phyloP scores from a whole-genome alignment of 1,140 invertebrate species.

The Chrysopa pallens region DNA sequence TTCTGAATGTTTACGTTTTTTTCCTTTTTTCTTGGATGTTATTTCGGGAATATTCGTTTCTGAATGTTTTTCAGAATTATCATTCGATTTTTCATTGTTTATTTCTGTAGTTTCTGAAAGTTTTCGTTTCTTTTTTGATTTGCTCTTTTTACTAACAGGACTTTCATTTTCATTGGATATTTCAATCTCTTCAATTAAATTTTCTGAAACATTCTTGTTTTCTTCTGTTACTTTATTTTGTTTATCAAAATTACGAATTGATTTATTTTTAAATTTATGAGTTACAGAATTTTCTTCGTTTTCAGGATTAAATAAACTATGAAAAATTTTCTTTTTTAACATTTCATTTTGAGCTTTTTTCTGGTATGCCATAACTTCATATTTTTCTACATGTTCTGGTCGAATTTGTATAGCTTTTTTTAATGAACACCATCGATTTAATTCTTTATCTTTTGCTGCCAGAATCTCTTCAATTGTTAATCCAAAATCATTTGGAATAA shows the following conservation, averaged over 20 bases:
- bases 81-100: background rate
- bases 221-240: conserved; percentile 7
- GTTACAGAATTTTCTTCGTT: conserved; percentile 9
- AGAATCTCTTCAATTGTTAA: conserved; percentile 86
- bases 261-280: too few species aligned
- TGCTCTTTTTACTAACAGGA: background rate
- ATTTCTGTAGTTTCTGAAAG: background rate
- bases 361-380: conserved; percentile 58
- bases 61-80: background rate
- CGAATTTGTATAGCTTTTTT: conserved; percentile 75
- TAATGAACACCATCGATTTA: conserved; percentile 88
- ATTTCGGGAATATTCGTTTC: too few species aligned
- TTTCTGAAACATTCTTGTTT: background rate
- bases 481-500: conserved; percentile 80
- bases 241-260: background rate
- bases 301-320: conserved; percentile 51
- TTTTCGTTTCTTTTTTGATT: conserved; percentile 1
- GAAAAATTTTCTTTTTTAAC: conserved; percentile 68
- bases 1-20: conserved; percentile 4
- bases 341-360: conserved; percentile 52
- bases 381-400: conserved; percentile 57
- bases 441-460: conserved; percentile 73
- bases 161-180: background rate
- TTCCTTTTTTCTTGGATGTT: too few species aligned
- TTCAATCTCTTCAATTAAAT: background rate